phyloP scores from a whole-genome alignment of 2,888 invertebrate genomes.

The Imbricaverruca yamaguchii region DNA sequence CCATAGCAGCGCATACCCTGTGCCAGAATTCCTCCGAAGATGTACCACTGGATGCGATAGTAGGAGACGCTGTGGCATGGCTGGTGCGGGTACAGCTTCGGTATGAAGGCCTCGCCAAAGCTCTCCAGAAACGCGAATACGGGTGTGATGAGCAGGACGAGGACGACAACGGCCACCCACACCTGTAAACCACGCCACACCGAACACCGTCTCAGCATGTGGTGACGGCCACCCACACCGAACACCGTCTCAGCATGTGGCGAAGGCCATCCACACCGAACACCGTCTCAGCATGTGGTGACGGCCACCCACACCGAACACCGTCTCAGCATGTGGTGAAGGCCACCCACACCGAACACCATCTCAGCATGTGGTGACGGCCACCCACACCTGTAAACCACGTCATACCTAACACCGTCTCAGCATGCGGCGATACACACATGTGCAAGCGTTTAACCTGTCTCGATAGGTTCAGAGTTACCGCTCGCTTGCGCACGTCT shows the following conservation, averaged over 20 bases:
- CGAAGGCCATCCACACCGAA: not conserved
- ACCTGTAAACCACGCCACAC: not conserved
- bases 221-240: too few species aligned
- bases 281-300: too few species aligned
- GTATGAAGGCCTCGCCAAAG: not conserved
- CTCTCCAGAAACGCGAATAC: not conserved
- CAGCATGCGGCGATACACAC: not conserved
- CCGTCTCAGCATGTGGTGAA: not conserved
- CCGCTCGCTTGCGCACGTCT: too few species aligned
- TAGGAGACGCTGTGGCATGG: not conserved
- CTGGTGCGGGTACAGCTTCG: constrained; percentile 13
- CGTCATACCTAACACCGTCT: not conserved
- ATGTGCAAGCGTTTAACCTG: too few species aligned
- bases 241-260: not conserved
- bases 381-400: constrained; percentile 18
- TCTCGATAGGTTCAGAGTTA: too few species aligned
- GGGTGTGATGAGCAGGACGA: not conserved
- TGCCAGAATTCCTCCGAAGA: not conserved
- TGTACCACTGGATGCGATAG: constrained; percentile 8
- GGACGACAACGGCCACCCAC: not conserved
- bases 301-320: too few species aligned
- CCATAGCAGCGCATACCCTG: not conserved
- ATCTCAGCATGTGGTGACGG: not conserved
- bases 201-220: too few species aligned
- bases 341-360: constrained; percentile 3